Conservation (phyloP, 2,113 vertebrate genomes). For the Cisticola juncidis region DNA sequence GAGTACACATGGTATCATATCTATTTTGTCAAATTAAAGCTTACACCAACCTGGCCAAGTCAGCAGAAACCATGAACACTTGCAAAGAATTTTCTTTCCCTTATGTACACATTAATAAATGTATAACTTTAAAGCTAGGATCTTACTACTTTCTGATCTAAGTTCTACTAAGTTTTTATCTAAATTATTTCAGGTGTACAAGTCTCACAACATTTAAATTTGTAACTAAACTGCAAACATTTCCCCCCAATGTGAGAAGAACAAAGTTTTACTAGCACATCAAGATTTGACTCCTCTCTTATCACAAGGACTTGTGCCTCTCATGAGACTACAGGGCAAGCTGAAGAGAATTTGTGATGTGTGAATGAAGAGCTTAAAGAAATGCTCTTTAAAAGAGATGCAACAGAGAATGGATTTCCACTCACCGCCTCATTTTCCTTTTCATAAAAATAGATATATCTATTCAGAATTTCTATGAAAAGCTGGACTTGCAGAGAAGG, state of each 20-base stretch:
- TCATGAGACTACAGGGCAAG: neutral
- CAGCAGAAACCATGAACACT: neutral
- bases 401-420: neutral
- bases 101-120: neutral
- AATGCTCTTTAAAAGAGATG: neutral
- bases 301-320: neutral
- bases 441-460: constrained; percentile 99
- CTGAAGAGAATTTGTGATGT: neutral
- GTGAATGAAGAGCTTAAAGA: neutral
- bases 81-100: neutral
- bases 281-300: neutral
- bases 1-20: neutral
- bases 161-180: neutral
- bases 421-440: constrained; percentile 96
- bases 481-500: constrained; percentile 97
- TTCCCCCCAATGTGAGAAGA: neutral
- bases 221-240: neutral
- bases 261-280: neutral
- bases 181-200: neutral
- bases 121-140: neutral
- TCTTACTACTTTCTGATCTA: neutral
- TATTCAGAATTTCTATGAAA: constrained; percentile 98
- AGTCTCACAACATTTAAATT: neutral
- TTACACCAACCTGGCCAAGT: neutral
- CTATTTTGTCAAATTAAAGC: neutral